These are phyloP conservation scores for Rhizomys pruinosus DNA, from an alignment of 2,113 vertebrate species.

Conservation along the genomic window DNA sequence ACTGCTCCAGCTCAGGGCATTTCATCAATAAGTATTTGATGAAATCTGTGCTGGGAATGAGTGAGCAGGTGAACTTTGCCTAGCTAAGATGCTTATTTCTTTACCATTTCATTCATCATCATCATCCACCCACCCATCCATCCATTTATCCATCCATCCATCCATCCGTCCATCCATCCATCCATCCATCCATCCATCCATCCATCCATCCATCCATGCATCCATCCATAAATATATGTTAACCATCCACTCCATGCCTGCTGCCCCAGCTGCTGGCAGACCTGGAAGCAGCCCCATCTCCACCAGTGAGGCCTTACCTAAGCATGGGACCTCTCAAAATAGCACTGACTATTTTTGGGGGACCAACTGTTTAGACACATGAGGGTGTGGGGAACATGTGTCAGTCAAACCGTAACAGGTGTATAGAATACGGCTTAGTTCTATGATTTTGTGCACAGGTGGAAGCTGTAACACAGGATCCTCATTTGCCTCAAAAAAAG, in stretches of 20 bases:
- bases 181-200: background rate
- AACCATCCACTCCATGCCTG: background rate
- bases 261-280: background rate
- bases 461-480: no score
- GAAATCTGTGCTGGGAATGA: background rate
- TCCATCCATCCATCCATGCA: background rate
- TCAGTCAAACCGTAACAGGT: no score
- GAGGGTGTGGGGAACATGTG: no score
- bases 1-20: background rate
- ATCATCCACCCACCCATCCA: background rate
- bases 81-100: constrained; percentile 25
- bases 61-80: constrained; percentile 16
- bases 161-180: background rate
- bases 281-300: no score
- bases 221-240: no score
- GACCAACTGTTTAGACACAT: no score
- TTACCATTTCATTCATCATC: background rate
- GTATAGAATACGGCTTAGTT: no score
- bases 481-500: no score
- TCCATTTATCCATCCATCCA: background rate
- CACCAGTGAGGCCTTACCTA: no score
- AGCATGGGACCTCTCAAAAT: no score
- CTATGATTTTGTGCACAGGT: no score
- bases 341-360: no score
- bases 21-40: background rate